phyloP scores from a whole-genome alignment of 2,797 vertebrate genomes.

The Rhinella marina region DNA sequence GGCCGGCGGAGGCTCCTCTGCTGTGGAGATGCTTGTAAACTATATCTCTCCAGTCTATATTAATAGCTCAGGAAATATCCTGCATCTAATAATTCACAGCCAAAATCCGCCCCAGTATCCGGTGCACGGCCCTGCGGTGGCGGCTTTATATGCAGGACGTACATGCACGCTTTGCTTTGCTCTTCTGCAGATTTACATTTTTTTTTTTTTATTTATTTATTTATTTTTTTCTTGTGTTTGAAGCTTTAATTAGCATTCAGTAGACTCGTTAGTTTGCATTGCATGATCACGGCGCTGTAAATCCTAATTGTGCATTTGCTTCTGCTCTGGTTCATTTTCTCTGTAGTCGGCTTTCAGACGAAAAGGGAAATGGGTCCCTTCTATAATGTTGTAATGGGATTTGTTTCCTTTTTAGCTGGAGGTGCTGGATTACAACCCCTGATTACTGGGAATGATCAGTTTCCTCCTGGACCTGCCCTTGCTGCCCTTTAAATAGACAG shows the following conservation, averaged over 20 bases:
- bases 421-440: too few relatives aligned
- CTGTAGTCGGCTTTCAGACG: neutral
- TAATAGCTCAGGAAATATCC: conserved; percentile 2
- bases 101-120: neutral
- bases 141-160: too few relatives aligned
- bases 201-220: too few relatives aligned
- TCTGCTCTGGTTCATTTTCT: neutral
- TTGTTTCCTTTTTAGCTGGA: too few relatives aligned
- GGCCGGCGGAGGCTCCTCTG: neutral
- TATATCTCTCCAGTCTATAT: neutral
- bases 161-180: neutral
- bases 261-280: neutral
- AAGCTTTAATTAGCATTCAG: neutral
- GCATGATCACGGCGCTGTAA: neutral
- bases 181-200: neutral
- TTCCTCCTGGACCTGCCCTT: too few relatives aligned
- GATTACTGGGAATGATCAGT: too few relatives aligned
- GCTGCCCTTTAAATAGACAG: too few relatives aligned
- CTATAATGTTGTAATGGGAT: too few relatives aligned
- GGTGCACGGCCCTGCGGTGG: too few relatives aligned
- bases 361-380: too few relatives aligned
- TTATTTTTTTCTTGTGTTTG: neutral
- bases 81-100: neutral
- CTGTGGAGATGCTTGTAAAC: neutral
- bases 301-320: neutral